phyloP scores from a whole-genome alignment of 2,888 invertebrate species.

The Philhelius pedissequus region DNA sequence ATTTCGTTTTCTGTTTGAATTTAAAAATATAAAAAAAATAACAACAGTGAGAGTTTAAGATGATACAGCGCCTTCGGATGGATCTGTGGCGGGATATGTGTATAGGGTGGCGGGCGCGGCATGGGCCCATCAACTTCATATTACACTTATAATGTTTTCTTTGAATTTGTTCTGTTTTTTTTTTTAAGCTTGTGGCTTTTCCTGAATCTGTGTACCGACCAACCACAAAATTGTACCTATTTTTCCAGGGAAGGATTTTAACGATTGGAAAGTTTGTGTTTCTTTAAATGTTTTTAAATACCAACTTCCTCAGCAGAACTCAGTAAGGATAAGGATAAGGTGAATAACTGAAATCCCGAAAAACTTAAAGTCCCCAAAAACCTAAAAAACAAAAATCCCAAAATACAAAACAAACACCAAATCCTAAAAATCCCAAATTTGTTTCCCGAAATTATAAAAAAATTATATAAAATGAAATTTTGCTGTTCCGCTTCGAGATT shows the following conservation, averaged over 20 bases:
- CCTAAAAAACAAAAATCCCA: too few relatives aligned
- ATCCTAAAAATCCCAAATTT: too few relatives aligned
- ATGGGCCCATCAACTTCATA: constrained; percentile 65
- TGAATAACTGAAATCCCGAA: too few relatives aligned
- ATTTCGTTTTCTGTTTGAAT: constrained; percentile 61
- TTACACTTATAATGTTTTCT: constrained; percentile 68
- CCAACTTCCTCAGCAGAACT: too few relatives aligned
- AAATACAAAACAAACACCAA: too few relatives aligned
- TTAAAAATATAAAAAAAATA: constrained; percentile 2
- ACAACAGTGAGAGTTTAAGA: constrained; percentile 40
- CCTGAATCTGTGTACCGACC: constrained; percentile 31
- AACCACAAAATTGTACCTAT: constrained; percentile 56
- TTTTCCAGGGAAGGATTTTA: not conserved
- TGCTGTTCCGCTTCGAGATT: too few relatives aligned
- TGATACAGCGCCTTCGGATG: constrained; percentile 27
- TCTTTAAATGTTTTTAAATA: too few relatives aligned
- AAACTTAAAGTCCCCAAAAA: too few relatives aligned
- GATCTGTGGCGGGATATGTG: not conserved
- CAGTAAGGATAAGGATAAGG: too few relatives aligned
- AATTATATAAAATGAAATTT: too few relatives aligned
- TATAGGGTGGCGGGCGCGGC: constrained; percentile 20
- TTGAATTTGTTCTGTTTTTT: constrained; percentile 18
- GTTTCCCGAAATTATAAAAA: too few relatives aligned
- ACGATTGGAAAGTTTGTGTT: not conserved
- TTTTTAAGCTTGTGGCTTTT: not conserved